Base-by-base conservation (phyloP, 2,888 invertebrate genomes). In the Oxyscelio sp. region DNA sequence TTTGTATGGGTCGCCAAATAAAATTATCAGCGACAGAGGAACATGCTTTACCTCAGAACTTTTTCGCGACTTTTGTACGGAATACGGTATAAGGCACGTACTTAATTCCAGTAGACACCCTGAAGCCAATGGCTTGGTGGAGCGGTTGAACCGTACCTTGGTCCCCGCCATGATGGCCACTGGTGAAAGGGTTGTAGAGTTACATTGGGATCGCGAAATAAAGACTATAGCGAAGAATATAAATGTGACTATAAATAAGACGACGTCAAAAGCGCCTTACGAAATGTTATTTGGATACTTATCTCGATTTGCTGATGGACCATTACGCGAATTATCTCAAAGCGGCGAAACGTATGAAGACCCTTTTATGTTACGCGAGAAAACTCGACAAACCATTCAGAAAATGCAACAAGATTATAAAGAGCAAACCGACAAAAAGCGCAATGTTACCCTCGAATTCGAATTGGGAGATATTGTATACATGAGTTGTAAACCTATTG, bases 61-160 rank as follows among this genome's bases (percentile, higher is more conserved):
- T 8, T 34, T 34, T 34, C 34, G 4, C 4, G 34, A 9, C 6
- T 34, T 34, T 9, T 34, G 34, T 34, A 34, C 34, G 9, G 9
- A 34, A 9, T 9, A 34, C 9, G 34, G 9, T 4, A 66, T 82
- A 0, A 50, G 24, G 15, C 58, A 63, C n/a, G 59, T 43, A 3
- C 15, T 83, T 0, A 85, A 85, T n/a, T n/a, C n/a, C n/a, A n/a
- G n/a, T n/a, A n/a, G n/a, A n/a, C n/a, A n/a, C n/a, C n/a, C n/a
- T n/a, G 74, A 78, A 9, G 83, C 59, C 4, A 85, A 83, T n/a
- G 83, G 79, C 2, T 50, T 58, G 19, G 83, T n/a, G n/a, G n/a
- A n/a, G n/a, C n/a, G n/a, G n/a, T n/a, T n/a, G n/a, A n/a, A n/a
- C n/a, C n/a, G n/a, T 1, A 83, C 83, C 0, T 3, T 83, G 5